Percentiles rank a stretch among this genome's conserved stretches.
Conservation (phyloP, 2,797 vertebrate species). For the Tarsius wallacei region DNA sequence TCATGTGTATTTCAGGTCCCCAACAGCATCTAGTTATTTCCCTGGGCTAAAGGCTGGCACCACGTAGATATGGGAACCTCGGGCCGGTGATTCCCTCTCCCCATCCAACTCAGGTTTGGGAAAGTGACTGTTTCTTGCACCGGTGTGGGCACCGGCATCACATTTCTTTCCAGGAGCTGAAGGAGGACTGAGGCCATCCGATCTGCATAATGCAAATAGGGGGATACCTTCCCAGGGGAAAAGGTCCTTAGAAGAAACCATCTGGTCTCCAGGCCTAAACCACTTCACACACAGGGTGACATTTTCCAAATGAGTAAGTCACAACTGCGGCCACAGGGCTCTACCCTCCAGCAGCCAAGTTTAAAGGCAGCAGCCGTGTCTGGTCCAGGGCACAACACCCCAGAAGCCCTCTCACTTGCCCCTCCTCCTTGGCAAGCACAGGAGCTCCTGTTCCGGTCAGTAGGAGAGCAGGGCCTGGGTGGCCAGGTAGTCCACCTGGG, state of each 20-base stretch:
- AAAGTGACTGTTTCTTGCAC: not conserved
- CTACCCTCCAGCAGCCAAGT: constrained; percentile 5
- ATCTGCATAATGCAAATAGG: constrained; percentile 64
- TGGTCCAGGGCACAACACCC: no score
- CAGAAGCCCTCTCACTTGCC: no score
- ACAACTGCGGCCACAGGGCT: constrained; percentile 5
- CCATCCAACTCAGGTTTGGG: constrained; percentile 19
- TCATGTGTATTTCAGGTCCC: not conserved
- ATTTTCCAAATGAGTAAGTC: constrained; percentile 77
- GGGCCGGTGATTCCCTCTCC: not conserved
- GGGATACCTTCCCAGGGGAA: constrained; percentile 52
- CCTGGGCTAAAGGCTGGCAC: not conserved
- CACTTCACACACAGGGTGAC: constrained; percentile 37
- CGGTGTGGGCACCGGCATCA: not conserved
- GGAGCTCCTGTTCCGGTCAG: not conserved
- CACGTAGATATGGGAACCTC: not conserved
- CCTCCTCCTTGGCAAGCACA: no score
- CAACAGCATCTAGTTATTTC: not conserved
- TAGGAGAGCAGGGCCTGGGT: not conserved
- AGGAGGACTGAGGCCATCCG: not conserved
- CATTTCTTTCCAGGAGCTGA: constrained; percentile 30
- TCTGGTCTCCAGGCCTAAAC: constrained; percentile 69
- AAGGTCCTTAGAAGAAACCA: constrained; percentile 42
- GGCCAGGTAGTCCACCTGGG: no score
- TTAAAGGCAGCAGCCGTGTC: no score